Percentiles rank a stretch among this genome's conserved stretches.
phyloP scores from a whole-genome alignment of 2,888 invertebrate genomes.

The Sarcophaga subvicina region DNA sequence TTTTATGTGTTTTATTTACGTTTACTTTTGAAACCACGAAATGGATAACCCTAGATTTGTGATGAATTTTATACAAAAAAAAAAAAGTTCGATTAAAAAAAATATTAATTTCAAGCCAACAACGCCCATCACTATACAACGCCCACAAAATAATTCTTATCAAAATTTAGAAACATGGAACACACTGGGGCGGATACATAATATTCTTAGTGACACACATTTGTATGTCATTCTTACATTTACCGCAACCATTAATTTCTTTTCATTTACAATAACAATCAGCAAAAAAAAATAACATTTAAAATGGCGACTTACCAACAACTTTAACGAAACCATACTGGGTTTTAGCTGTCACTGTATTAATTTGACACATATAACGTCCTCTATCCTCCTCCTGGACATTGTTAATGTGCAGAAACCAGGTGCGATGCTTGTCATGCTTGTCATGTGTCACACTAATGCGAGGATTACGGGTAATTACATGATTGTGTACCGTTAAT shows the following conservation, averaged over 20 bases:
- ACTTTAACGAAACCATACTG: constrained; percentile 96
- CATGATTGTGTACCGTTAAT: constrained; percentile 95
- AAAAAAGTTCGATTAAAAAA: too few relatives aligned
- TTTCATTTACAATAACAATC: not conserved
- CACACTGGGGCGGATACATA: too few relatives aligned
- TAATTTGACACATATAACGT: constrained; percentile 97
- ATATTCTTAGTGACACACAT: too few relatives aligned
- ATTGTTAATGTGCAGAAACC: constrained; percentile 96
- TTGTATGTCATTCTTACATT: too few relatives aligned
- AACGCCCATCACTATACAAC: too few relatives aligned
- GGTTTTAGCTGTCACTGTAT: constrained; percentile 95
- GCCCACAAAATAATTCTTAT: too few relatives aligned
- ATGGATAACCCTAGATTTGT: too few relatives aligned
- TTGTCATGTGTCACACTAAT: constrained; percentile 96
- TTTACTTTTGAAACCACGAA: too few relatives aligned
- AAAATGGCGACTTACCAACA: constrained; percentile 86
- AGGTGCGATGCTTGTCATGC: constrained; percentile 90
- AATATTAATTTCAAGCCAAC: too few relatives aligned
- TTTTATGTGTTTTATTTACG: too few relatives aligned
- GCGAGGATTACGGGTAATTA: constrained; percentile 95
- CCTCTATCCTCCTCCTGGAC: constrained; percentile 96
- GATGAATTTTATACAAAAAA: too few relatives aligned
- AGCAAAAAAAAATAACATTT: not conserved
- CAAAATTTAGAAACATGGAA: too few relatives aligned
- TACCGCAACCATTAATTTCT: not conserved